phyloP scores from a whole-genome alignment of 2,113 vertebrate species.

The Oceanodroma tethys region DNA sequence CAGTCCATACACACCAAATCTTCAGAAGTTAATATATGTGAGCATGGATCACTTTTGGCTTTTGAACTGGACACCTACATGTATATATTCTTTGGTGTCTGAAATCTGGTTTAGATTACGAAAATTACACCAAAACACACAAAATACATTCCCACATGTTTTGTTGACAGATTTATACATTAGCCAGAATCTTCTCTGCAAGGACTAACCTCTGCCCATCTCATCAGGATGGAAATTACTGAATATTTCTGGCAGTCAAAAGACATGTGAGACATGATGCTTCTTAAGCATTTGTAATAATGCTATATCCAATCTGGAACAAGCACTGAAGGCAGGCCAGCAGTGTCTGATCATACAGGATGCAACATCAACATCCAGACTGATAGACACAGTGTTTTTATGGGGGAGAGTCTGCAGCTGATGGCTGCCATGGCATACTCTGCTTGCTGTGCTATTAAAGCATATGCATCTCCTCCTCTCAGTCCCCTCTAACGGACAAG shows the following conservation, averaged over 20 bases:
- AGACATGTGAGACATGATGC: not conserved
- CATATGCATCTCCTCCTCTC: not conserved
- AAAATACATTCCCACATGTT: not conserved
- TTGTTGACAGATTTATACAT: not conserved
- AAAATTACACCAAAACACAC: not conserved
- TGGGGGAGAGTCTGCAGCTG: not conserved
- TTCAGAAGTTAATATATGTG: not conserved
- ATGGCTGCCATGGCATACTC: not conserved
- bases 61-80: not conserved
- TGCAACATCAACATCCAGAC: not conserved
- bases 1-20: not conserved
- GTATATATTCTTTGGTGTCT: not conserved
- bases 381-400: not conserved
- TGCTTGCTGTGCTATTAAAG: not conserved
- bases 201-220: not conserved
- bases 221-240: not conserved
- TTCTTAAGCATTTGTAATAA: not conserved
- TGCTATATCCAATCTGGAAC: not conserved
- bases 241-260: not conserved
- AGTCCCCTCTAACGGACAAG: not conserved
- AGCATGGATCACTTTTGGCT: not conserved
- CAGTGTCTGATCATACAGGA: not conserved
- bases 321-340: not conserved
- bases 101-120: not conserved
- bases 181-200: not conserved